Evolutionary conservation across 1,140 invertebrate species (phyloP), one percentile per base, ranked within the genome.

Genomic region (Zaprionus ornatus): DNA sequence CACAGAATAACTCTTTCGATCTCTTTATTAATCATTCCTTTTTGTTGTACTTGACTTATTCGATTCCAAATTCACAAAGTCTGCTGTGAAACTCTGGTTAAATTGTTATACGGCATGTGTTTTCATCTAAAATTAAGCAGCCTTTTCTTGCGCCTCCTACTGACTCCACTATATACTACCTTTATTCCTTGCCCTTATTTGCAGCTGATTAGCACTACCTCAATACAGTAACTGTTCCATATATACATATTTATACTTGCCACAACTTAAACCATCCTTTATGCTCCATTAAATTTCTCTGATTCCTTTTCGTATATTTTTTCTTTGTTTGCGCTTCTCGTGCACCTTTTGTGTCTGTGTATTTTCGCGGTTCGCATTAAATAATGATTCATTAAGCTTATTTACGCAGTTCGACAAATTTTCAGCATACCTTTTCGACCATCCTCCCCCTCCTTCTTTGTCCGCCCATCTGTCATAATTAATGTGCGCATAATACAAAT

Each of bases 401-500:
- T 75, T 75, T 64, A 71, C 67, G 32, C 60, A 64, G 54, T 60
- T 71, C 67, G 60, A 59, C 60, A 71, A 63, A 70, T 69, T 69
- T 74, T 32, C 63, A 50, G 6, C 10, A 45, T 60, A 37, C 45
- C 19, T 74, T 67, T 25, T 19, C 7, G 19, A 37, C 5, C 50
- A 21, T 9, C n/a, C 3, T 23, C n/a, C 48, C 5, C 35, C 50
- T 45, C 37, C 25, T 62, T 54, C 25, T 62, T 54, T 17, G 6
- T 37, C 23, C 6, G n/a, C n/a, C 3, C 40, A 59, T 71, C 59
- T 75, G 67, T 62, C 67, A 64, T 71, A 64, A 75, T 75, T 75
- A 71, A 75, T 75, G 67, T 75, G 67, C 70, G 64, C 67, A 75
- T 64, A 71, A 75, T 70, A 59, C 52, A 74, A 70, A 74, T 70